Base-by-base conservation (phyloP, 2,797 vertebrate species). In the Eulemur rubriventer region DNA sequence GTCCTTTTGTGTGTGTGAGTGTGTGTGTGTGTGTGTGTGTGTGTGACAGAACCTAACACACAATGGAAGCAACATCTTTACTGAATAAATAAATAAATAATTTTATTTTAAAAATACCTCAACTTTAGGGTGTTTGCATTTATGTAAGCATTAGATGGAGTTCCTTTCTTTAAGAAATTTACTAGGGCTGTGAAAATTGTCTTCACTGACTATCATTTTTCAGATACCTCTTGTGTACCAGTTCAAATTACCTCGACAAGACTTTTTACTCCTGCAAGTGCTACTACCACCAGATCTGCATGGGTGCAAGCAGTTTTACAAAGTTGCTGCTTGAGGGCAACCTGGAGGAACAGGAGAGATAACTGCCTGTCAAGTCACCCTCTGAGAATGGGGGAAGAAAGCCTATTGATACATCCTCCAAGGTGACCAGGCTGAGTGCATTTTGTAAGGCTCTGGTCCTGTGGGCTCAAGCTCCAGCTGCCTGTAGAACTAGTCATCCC, bases 391-490 rank as follows among this genome's bases (percentile, higher is more conserved):
- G 35, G 33, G 67, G 41, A 50, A 10, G 12, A 13, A 89, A 65
- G 2, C 1, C 24, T 12, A 28, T 0, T 17, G n/a, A n/a, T 33
- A 22, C 0, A 1, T 12, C 8, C 4, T 8, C 11, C 92, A 61
- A 59, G 2, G 12, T 84, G 6, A 57, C 14, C 4, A 0, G 61
- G 24, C 70, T 52, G 50, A 75, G 14, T 11, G 46, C 43, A 46
- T 18, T 63, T n/a, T 13, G 2, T 41, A 43, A 67, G 41, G 57
- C 13, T 65, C 38, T 33, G 6, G 5, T n/a, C 59, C 70, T 57
- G 0, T 22, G 46, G 4, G 7, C 13, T 72, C 28, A 35, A 28
- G 28, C 5, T 55, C 14, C 46, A 28, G 35, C 13, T 67, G 30
- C 13, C 57, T 70, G 4, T 5, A 46, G 24, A 86, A 83, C 24